Base-by-base conservation (phyloP, 1,140 invertebrate genomes). In the Myzus persicae region DNA sequence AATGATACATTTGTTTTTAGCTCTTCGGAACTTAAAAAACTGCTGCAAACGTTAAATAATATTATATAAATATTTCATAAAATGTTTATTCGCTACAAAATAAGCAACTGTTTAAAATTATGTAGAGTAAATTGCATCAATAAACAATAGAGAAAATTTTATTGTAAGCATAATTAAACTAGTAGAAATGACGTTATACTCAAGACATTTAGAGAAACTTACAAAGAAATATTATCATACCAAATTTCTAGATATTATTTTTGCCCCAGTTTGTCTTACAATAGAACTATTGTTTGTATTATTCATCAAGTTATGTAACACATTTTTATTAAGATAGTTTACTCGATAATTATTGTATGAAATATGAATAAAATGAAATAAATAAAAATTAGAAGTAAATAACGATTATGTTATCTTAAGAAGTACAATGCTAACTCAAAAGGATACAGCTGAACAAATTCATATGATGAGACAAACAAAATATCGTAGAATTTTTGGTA, bases 1-100 rank as follows among this genome's bases (percentile, higher is more conserved):
- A 87, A 44, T 87, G 42, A 87, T 42, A 87, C 31, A 31, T 87
- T 87, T 87, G 84, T 87, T 87, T 44, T 87, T 31, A 42, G 40
- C 24, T 44, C 14, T 31, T 44, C n/a, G 84, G 84, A 46, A 85
- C 44, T 85, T 31, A 40, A 42, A 84, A 26, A 85, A 26, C 24
- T 4, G 24, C 2, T 31, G 40, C 22, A 31, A 40, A 42, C 38
- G 36, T 2, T 26, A 40, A 40, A 44, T 4, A n/a, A n/a, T 85
- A 31, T 31, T 2, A 31, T 18, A 42, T 40, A 42, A 85, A 82
- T 40, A 40, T 38, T 82, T 82, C 38, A 40, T 20, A 36, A 40
- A 82, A 36, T 40, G n/a, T 82, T 40, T 82, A 82, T 82, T 82
- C 24, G 20, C 38, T 9, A 40, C 81, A 11, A 40, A 82, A 82